Percentiles rank a stretch among this genome's conserved stretches.
These are phyloP conservation scores for Danio albolineatus DNA, from an alignment of 2,797 vertebrate genomes.

Conservation along the genomic window DNA sequence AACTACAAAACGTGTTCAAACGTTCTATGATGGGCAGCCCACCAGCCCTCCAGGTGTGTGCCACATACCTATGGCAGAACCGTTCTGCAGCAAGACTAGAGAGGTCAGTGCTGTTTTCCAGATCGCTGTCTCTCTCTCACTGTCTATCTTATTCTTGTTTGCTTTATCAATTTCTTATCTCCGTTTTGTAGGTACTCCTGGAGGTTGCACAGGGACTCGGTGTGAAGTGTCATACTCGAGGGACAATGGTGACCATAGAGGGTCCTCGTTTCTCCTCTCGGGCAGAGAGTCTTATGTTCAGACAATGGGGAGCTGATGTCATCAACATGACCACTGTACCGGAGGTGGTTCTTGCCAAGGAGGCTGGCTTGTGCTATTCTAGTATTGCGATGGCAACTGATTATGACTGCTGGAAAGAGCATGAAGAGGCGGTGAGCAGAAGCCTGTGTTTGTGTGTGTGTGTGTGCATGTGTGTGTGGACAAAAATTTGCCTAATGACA, in stretches of 20 bases:
- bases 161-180: neutral
- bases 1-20: constrained; percentile 89
- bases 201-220: constrained; percentile 89
- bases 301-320: constrained; percentile 93
- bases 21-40: constrained; percentile 87
- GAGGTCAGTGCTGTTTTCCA: constrained; percentile 78
- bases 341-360: constrained; percentile 95
- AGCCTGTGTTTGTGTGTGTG: neutral
- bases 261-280: constrained; percentile 94
- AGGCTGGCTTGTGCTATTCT: constrained; percentile 94
- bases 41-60: constrained; percentile 85
- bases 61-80: constrained; percentile 95
- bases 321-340: constrained; percentile 99
- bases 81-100: constrained; percentile 93
- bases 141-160: no score
- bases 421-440: constrained; percentile 91
- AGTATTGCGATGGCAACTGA: constrained; percentile 97
- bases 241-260: constrained; percentile 91
- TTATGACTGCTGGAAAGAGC: constrained; percentile 98
- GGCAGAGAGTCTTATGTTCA: constrained; percentile 93
- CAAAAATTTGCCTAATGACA: no score
- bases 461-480: no score
- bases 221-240: constrained; percentile 87
- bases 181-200: constrained; percentile 84
- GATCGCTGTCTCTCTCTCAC: neutral